Conservation (phyloP, 2,888 invertebrate genomes). For the Drosophila borealis region DNA sequence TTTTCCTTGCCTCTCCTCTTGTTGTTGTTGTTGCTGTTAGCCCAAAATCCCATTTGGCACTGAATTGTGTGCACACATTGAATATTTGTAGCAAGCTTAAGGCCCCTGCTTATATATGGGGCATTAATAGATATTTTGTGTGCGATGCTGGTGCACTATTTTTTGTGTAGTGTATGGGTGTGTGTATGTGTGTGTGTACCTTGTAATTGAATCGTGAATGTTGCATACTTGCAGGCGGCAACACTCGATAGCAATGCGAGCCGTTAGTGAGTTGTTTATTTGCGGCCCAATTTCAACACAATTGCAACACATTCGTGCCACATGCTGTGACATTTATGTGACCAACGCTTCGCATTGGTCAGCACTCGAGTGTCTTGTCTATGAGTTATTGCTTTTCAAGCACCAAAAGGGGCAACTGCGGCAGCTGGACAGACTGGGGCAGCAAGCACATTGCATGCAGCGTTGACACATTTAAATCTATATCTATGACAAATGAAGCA, state of each 20-base stretch:
- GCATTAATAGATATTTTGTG: constrained; percentile 72
- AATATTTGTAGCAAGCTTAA: constrained; percentile 73
- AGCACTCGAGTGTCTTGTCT: constrained; percentile 53
- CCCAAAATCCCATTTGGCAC: constrained; percentile 77
- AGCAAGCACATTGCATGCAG: constrained; percentile 38
- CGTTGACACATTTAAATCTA: constrained; percentile 58
- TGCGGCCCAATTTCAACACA: constrained; percentile 40
- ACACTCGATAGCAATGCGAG: constrained; percentile 31
- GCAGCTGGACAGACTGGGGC: constrained; percentile 14
- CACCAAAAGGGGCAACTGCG: constrained; percentile 19
- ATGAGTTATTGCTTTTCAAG: constrained; percentile 66
- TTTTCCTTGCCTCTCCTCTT: constrained; percentile 23
- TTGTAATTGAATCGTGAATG: constrained; percentile 65
- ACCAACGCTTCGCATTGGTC: constrained; percentile 44
- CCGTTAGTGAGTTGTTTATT: constrained; percentile 56
- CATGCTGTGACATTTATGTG: constrained; percentile 72
- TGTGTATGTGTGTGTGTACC: constrained; percentile 8
- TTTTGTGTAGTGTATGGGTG: not conserved
- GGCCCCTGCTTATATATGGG: constrained; percentile 51
- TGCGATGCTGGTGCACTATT: constrained; percentile 25
- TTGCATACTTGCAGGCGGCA: constrained; percentile 36
- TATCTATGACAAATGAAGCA: constrained; percentile 58
- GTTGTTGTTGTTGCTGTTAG: constrained; percentile 40
- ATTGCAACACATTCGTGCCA: constrained; percentile 70
- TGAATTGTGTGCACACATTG: constrained; percentile 77